Conservation (phyloP, 2,113 vertebrate genomes). For the Sterrhoptilus dennistouni region DNA sequence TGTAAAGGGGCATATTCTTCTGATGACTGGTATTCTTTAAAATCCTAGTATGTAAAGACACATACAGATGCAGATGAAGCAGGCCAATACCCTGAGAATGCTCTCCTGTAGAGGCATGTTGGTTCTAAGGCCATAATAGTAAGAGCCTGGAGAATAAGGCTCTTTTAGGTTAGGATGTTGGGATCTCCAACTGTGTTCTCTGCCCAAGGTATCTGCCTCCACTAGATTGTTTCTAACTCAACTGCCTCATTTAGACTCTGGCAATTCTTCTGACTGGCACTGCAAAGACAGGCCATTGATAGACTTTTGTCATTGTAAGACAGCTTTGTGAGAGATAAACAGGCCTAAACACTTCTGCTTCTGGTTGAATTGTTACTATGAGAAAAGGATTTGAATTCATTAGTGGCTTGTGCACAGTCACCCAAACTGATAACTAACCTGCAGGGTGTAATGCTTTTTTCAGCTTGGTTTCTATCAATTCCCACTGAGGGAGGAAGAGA, state of each 20-base stretch:
- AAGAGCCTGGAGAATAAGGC: background rate
- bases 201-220: background rate
- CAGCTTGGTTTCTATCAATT: background rate
- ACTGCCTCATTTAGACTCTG: background rate
- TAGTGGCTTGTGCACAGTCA: background rate
- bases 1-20: background rate
- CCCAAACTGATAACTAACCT: background rate
- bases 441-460: background rate
- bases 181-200: background rate
- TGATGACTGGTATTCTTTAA: background rate
- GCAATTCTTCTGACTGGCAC: background rate
- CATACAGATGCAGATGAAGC: background rate
- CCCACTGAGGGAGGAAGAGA: background rate
- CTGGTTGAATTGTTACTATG: background rate
- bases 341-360: background rate
- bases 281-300: background rate
- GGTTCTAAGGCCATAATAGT: background rate
- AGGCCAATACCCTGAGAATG: background rate
- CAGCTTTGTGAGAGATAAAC: background rate
- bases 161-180: background rate
- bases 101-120: background rate
- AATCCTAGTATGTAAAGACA: background rate
- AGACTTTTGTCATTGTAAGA: background rate
- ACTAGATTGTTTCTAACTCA: background rate
- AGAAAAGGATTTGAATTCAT: background rate